Percentiles rank a stretch among this genome's conserved stretches.
Evolutionary conservation across 2,797 vertebrate genomes (phyloP).

Genomic region (Silurus aristotelis): DNA sequence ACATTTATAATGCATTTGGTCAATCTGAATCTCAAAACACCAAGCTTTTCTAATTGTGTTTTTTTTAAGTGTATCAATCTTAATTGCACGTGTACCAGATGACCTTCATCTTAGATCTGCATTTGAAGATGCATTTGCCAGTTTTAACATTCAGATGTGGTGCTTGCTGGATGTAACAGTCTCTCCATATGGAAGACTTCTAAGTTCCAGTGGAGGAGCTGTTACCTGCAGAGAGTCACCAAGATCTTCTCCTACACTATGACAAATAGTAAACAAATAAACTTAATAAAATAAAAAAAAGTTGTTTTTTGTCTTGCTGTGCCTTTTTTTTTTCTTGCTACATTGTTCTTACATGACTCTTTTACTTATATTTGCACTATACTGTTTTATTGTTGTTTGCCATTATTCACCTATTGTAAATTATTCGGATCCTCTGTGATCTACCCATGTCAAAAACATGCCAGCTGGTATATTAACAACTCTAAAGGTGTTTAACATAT

Average conservation of each 20-base stretch:
- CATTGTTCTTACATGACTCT: background rate
- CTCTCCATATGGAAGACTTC: constrained; percentile 88
- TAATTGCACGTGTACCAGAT: constrained; percentile 4
- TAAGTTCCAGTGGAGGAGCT: constrained; percentile 86
- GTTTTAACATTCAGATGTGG: constrained; percentile 48
- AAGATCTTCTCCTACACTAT: constrained; percentile 3
- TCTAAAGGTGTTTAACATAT: too few relatives aligned
- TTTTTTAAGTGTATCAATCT: background rate
- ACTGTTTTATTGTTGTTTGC: background rate
- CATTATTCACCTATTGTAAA: background rate
- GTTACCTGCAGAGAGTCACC: constrained; percentile 60
- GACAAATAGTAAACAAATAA: constrained; percentile 12
- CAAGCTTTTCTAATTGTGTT: background rate
- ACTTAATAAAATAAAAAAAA: background rate
- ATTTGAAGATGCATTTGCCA: background rate
- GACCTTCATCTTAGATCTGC: background rate
- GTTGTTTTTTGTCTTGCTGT: background rate
- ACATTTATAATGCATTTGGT: background rate
- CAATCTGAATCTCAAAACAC: too few relatives aligned
- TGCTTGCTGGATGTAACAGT: constrained; percentile 87
- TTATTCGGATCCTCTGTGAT: background rate
- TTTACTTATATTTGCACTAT: background rate
- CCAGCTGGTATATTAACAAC: too few relatives aligned
- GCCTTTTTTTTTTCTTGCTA: background rate
- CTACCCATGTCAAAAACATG: background rate